Percentiles rank a stretch among this genome's conserved stretches.
Conservation (phyloP, 1,140 invertebrate species). For the Eupeodes corollae region DNA sequence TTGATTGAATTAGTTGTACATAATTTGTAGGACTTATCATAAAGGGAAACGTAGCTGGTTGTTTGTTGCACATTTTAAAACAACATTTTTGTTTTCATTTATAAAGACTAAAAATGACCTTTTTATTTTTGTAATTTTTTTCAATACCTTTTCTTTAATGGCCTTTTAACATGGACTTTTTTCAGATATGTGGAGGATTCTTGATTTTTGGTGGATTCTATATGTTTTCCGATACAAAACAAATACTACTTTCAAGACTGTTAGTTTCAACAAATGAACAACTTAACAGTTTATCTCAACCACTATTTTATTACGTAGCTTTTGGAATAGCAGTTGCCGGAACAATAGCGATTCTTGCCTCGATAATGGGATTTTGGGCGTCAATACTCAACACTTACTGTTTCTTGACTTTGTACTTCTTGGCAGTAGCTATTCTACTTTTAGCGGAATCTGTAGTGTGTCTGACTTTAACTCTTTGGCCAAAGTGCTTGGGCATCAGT, state of each 20-base stretch:
- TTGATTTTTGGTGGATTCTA: slow-evolving; percentile 58
- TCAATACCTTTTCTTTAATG: not conserved
- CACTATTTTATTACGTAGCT: slow-evolving; percentile 61
- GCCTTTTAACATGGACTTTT: slow-evolving; percentile 9
- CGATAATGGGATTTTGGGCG: slow-evolving; percentile 66
- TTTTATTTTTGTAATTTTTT: no score
- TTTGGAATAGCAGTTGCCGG: slow-evolving; percentile 53
- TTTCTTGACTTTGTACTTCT: slow-evolving; percentile 59
- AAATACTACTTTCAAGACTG: slow-evolving; percentile 56
- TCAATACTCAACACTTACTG: slow-evolving; percentile 60
- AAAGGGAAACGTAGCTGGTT: no score
- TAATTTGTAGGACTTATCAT: no score
- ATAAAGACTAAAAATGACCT: no score
- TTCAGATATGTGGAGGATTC: slow-evolving; percentile 55
- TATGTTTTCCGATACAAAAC: slow-evolving; percentile 52
- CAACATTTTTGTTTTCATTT: no score
- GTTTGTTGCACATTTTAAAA: no score
- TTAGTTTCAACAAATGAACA: slow-evolving; percentile 44
- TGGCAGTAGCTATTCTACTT: slow-evolving; percentile 55
- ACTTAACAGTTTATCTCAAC: slow-evolving; percentile 45
- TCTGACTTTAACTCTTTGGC: slow-evolving; percentile 63
- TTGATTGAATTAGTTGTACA: no score
- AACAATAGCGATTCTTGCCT: slow-evolving; percentile 49
- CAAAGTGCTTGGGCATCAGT: slow-evolving; percentile 61
- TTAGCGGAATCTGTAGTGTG: slow-evolving; percentile 60